These are phyloP conservation scores for Tineola bisselliella DNA, from an alignment of 2,888 invertebrate genomes.

Conservation along the genomic window DNA sequence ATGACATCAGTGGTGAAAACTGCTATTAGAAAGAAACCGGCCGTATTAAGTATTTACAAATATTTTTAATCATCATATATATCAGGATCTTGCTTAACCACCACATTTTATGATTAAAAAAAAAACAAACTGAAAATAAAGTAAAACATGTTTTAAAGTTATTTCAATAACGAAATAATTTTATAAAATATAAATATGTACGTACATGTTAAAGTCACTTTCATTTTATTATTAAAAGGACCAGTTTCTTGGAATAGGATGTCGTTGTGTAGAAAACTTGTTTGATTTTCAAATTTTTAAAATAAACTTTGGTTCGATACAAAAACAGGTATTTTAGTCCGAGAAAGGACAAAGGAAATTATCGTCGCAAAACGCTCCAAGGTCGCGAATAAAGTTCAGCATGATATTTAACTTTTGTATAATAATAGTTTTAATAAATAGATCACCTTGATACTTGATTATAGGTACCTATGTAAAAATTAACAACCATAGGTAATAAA, in stretches of 20 bases:
- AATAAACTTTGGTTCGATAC: background rate
- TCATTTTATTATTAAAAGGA: slow-evolving; percentile 1
- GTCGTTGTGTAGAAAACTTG: slow-evolving; percentile 3
- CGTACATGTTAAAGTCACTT: background rate
- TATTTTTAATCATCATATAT: too few relatives aligned
- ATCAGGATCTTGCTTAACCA: too few relatives aligned
- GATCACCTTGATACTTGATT: background rate
- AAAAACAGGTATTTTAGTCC: background rate
- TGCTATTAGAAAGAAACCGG: background rate
- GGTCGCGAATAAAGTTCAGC: background rate
- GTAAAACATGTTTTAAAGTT: too few relatives aligned
- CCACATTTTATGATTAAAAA: too few relatives aligned
- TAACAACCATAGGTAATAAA: too few relatives aligned
- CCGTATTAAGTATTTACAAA: background rate
- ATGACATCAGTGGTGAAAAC: background rate
- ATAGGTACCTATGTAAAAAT: too few relatives aligned
- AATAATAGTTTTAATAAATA: background rate
- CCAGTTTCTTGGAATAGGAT: slow-evolving; percentile 3
- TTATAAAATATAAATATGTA: too few relatives aligned
- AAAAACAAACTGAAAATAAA: too few relatives aligned
- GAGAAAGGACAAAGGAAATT: slow-evolving; percentile 6
- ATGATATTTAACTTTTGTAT: background rate
- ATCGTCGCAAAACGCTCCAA: background rate
- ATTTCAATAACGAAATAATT: too few relatives aligned
- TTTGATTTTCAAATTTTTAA: slow-evolving; percentile 7